phyloP scores from a whole-genome alignment of 2,797 vertebrate species.

The Cottoperca gobio region DNA sequence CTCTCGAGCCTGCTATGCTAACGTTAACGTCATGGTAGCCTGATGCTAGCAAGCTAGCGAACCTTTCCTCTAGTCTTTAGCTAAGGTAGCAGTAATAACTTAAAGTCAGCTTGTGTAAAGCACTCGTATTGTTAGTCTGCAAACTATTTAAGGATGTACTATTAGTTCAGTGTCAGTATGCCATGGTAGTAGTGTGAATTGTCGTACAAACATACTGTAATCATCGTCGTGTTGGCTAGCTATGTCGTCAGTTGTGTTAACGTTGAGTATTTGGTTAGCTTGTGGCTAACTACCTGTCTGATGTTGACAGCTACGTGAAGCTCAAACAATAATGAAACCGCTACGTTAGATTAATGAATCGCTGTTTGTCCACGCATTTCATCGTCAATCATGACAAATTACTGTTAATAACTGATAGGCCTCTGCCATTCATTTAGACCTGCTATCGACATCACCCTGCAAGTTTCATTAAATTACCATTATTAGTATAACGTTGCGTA shows the following conservation, averaged over 20 bases:
- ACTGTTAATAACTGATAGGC: neutral
- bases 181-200: rapidly evolving
- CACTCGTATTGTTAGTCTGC: rapidly evolving
- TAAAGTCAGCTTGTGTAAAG: neutral
- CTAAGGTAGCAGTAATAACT: neutral
- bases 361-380: neutral
- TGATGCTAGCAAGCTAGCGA: conserved; percentile 55
- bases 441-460: neutral
- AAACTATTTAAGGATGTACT: rapidly evolving
- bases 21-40: conserved; percentile 43
- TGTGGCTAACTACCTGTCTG: conserved; percentile 10
- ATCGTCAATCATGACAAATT: neutral
- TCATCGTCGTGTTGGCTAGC: conserved; percentile 6
- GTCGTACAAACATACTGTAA: neutral
- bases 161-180: neutral
- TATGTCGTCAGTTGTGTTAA: neutral
- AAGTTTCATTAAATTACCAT: neutral
- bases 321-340: neutral
- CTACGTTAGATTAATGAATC: neutral
- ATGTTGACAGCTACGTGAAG: conserved; percentile 29
- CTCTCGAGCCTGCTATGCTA: conserved; percentile 49
- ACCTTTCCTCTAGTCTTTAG: neutral
- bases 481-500: neutral
- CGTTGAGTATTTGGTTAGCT: neutral
- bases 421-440: neutral